These are phyloP conservation scores for Parelbella ahira DNA, from an alignment of 2,888 invertebrate species.

Conservation along the genomic window DNA sequence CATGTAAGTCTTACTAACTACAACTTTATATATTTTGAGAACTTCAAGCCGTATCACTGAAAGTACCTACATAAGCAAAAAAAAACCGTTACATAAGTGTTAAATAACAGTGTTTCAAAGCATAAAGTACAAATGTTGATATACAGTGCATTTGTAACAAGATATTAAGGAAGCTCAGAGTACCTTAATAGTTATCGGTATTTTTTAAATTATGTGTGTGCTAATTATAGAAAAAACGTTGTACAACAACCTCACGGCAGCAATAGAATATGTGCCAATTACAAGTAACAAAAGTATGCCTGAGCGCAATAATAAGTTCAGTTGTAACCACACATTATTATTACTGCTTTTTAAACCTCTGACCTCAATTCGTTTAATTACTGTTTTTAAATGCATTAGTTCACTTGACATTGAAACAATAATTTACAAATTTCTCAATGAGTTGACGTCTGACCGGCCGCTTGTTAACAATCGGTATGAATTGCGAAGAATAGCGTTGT, in stretches of 20 bases:
- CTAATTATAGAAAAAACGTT: conserved; percentile 1
- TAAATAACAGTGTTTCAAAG: no score
- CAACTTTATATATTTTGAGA: no score
- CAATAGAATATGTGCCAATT: conserved; percentile 16
- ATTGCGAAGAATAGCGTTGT: conserved; percentile 31
- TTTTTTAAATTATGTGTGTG: no score
- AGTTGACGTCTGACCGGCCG: conserved; percentile 31
- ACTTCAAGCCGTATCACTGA: no score
- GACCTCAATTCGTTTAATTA: conserved; percentile 33
- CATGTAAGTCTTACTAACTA: no score
- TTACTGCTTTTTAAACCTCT: conserved; percentile 17
- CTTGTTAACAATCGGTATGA: conserved; percentile 32
- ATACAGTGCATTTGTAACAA: no score
- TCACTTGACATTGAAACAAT: conserved; percentile 35
- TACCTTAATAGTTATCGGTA: no score
- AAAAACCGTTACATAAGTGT: no score
- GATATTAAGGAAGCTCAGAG: no score
- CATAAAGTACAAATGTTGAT: no score
- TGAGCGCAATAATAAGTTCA: conserved; percentile 12
- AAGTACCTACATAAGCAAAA: no score
- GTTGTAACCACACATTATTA: conserved; percentile 21
- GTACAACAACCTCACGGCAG: conserved; percentile 12
- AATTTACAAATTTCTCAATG: conserved; percentile 36
- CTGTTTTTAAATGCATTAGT: conserved; percentile 32
- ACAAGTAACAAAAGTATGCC: conserved; percentile 15